Conservation (phyloP, 2,113 vertebrate genomes). For the Myotis lucifugus region DNA sequence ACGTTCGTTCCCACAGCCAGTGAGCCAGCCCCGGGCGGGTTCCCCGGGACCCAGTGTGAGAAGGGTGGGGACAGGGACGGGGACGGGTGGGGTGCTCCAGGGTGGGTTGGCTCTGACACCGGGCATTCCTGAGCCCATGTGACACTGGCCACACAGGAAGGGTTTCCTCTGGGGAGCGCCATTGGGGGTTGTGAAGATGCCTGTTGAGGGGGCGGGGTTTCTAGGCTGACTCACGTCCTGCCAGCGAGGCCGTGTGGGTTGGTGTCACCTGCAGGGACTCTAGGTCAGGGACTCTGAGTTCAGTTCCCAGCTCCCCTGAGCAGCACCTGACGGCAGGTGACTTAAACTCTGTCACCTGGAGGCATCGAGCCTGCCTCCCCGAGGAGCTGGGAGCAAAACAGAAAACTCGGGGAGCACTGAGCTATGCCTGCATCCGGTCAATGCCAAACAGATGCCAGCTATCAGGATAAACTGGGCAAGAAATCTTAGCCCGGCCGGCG, state of each 20-base stretch:
- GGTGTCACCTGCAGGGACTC: neutral
- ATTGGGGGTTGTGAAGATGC: neutral
- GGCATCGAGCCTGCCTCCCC: rapidly evolving
- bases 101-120: neutral
- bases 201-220: neutral
- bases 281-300: neutral
- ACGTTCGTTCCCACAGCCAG: neutral
- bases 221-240: neutral
- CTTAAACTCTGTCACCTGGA: rapidly evolving
- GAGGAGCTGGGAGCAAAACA: too few species aligned
- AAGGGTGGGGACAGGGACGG: neutral
- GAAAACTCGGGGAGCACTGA: rapidly evolving
- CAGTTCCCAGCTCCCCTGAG: neutral
- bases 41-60: rapidly evolving
- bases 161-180: neutral
- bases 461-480: rapidly evolving
- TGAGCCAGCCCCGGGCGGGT: neutral
- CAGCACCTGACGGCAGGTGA: neutral
- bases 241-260: rapidly evolving
- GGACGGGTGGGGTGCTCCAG: neutral
- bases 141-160: neutral
- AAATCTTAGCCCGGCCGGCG: neutral
- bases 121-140: neutral
- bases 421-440: rapidly evolving
- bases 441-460: rapidly evolving